These are phyloP conservation scores for Eristalis intricaria DNA, from an alignment of 2,888 invertebrate species.

Conservation along the genomic window DNA sequence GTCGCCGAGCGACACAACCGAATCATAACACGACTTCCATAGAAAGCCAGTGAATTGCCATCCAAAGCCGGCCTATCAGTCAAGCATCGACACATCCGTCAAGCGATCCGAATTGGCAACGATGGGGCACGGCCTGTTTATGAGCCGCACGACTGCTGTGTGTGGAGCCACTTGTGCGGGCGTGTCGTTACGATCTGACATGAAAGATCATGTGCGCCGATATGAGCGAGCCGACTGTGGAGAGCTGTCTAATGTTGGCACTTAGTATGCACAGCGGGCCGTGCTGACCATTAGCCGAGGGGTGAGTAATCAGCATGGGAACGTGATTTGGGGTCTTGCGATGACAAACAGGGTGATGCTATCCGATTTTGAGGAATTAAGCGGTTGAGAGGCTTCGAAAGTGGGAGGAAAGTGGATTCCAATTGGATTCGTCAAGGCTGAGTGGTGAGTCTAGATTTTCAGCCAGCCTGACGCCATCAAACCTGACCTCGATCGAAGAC, in stretches of 20 bases:
- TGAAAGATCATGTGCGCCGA: conserved; percentile 53
- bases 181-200: conserved; percentile 42
- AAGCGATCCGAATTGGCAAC: conserved; percentile 63
- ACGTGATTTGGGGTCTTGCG: conserved; percentile 29
- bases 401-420: not conserved
- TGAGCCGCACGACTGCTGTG: not conserved
- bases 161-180: conserved; percentile 56
- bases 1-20: conserved; percentile 40
- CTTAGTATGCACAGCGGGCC: conserved; percentile 51
- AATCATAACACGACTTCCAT: conserved; percentile 55
- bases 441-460: not conserved
- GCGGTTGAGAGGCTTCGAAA: not conserved
- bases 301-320: conserved; percentile 27
- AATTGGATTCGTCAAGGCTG: not conserved
- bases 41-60: conserved; percentile 13
- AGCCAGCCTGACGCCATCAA: not conserved
- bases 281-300: conserved; percentile 7
- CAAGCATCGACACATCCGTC: conserved; percentile 49
- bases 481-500: not conserved
- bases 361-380: conserved; percentile 15
- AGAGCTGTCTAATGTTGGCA: conserved; percentile 19
- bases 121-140: conserved; percentile 3
- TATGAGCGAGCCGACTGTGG: conserved; percentile 11
- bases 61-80: conserved; percentile 20
- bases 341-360: conserved; percentile 34